phyloP scores from a whole-genome alignment of 2,113 vertebrate genomes.

The Anseranas semipalmata region DNA sequence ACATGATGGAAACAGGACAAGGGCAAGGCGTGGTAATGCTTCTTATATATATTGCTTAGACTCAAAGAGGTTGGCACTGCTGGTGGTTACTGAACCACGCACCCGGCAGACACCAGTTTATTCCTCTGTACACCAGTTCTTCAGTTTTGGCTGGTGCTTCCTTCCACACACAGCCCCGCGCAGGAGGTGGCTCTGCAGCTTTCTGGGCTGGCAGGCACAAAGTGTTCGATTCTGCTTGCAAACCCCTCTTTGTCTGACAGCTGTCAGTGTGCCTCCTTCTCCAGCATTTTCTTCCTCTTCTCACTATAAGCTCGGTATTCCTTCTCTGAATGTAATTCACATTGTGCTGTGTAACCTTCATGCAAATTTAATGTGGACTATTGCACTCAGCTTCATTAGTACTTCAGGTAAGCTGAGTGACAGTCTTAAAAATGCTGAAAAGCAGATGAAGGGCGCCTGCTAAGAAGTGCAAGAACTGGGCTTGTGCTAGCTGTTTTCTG shows the following conservation, averaged over 20 bases:
- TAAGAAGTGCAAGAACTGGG: neutral
- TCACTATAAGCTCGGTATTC: accelerated
- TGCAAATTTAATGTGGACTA: neutral
- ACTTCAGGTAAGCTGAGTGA: neutral
- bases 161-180: neutral
- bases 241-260: neutral
- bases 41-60: accelerated
- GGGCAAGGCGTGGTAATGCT: neutral
- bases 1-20: neutral
- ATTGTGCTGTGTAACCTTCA: neutral
- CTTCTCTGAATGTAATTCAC: neutral
- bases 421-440: neutral
- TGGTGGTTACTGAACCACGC: neutral
- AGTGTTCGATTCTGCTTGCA: neutral
- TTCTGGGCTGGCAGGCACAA: neutral
- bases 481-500: neutral
- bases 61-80: no score
- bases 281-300: neutral
- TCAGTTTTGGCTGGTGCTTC: neutral
- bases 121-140: neutral
- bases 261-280: neutral
- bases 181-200: neutral
- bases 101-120: neutral
- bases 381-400: neutral
- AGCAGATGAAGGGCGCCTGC: neutral